Percentiles rank a stretch among this genome's conserved stretches.
These are phyloP conservation scores for Eristalis intricaria DNA, from an alignment of 2,888 invertebrate genomes.

Conservation along the genomic window DNA sequence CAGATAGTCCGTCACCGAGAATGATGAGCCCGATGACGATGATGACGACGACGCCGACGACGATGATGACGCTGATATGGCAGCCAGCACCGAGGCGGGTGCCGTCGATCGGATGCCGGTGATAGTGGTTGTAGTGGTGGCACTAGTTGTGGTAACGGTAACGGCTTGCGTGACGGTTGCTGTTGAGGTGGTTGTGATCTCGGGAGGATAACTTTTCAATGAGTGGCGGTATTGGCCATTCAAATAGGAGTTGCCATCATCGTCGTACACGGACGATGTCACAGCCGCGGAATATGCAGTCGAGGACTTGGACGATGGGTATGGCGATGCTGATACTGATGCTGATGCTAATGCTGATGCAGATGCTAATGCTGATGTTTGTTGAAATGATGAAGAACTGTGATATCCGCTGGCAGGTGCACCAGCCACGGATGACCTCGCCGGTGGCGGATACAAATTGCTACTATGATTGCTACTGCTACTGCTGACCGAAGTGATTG, in stretches of 20 bases:
- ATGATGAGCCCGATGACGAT: slow-evolving; percentile 49
- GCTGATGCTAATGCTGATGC: slow-evolving; percentile 52
- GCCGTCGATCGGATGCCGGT: slow-evolving; percentile 28
- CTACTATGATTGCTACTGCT: slow-evolving; percentile 55
- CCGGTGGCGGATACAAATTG: slow-evolving; percentile 55
- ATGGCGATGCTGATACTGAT: slow-evolving; percentile 34
- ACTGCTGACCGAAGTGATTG: slow-evolving; percentile 31
- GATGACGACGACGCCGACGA: slow-evolving; percentile 39
- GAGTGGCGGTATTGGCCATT: slow-evolving; percentile 55
- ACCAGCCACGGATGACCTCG: slow-evolving; percentile 35
- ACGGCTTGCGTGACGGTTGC: slow-evolving; percentile 51
- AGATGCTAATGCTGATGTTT: slow-evolving; percentile 47
- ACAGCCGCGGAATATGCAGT: slow-evolving; percentile 52
- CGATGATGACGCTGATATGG: slow-evolving; percentile 38
- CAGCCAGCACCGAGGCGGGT: slow-evolving; percentile 17
- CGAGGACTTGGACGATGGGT: slow-evolving; percentile 32
- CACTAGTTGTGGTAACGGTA: slow-evolving; percentile 35
- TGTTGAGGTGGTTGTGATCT: slow-evolving; percentile 64
- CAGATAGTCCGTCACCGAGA: slow-evolving; percentile 59
- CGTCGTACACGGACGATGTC: slow-evolving; percentile 35
- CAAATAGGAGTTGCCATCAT: slow-evolving; percentile 55
- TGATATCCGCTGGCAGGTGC: slow-evolving; percentile 48
- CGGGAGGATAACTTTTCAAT: slow-evolving; percentile 63
- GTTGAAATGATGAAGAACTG: slow-evolving; percentile 41
- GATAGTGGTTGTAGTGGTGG: slow-evolving; percentile 44